Evolutionary conservation across 2,888 invertebrate genomes (phyloP).

Genomic region (Brachylomia viminalis): DNA sequence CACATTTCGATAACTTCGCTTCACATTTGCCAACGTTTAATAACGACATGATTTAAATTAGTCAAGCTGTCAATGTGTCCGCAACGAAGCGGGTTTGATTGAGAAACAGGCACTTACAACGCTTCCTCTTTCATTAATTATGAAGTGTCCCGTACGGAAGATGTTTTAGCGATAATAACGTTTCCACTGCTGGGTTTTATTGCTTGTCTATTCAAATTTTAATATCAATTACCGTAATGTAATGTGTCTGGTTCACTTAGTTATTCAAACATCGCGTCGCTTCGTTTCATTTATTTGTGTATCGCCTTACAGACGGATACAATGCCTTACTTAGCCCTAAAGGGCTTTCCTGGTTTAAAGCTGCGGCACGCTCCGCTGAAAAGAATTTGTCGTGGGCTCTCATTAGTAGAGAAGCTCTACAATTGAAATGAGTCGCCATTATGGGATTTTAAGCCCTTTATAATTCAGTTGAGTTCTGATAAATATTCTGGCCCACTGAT

Average conservation of each 20-base stretch:
- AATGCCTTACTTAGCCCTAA: conserved; percentile 41
- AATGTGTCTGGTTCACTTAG: conserved; percentile 7
- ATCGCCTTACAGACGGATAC: conserved; percentile 28
- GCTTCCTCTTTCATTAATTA: conserved; percentile 51
- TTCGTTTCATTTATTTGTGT: conserved; percentile 20
- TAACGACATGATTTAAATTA: conserved; percentile 40
- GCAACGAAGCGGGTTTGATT: conserved; percentile 44
- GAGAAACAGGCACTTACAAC: conserved; percentile 22
- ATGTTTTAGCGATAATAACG: conserved; percentile 22
- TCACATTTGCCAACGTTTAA: conserved; percentile 19
- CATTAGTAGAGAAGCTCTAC: conserved; percentile 47
- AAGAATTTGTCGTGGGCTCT: conserved; percentile 29
- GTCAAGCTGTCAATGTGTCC: conserved; percentile 31
- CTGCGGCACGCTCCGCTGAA: conserved; percentile 32
- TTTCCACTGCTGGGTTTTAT: conserved; percentile 30
- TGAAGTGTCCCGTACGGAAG: conserved; percentile 22
- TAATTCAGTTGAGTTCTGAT: not conserved
- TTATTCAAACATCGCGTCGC: conserved; percentile 10
- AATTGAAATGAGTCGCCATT: conserved; percentile 41
- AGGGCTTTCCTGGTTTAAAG: conserved; percentile 43
- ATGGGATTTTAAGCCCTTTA: conserved; percentile 8
- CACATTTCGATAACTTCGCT: not conserved
- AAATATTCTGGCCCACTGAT: not conserved
- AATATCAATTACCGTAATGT: conserved; percentile 30
- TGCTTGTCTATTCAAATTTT: conserved; percentile 31